phyloP scores from a whole-genome alignment of 1,140 invertebrate species.

The Hesperophylax magnus region DNA sequence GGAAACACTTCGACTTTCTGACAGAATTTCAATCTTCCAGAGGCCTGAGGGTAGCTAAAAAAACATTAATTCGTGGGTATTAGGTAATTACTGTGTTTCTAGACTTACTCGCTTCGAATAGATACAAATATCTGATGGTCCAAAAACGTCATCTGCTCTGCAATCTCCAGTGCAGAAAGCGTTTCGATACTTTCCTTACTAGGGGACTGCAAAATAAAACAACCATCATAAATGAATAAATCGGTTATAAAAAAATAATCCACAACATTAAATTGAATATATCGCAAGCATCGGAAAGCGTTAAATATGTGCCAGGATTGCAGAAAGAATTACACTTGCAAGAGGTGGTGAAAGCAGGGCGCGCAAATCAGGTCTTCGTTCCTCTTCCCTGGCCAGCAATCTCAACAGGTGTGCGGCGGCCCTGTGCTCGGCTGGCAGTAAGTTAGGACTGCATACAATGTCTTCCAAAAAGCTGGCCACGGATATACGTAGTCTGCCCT shows the following conservation, averaged over 20 bases:
- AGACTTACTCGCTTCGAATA: conserved; percentile 91
- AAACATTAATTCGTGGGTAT: too few species aligned
- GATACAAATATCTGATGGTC: conserved; percentile 94
- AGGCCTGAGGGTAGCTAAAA: too few species aligned
- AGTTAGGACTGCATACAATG: conserved; percentile 86
- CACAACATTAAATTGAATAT: too few species aligned
- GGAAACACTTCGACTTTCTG: too few species aligned
- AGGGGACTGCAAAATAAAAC: conserved; percentile 74
- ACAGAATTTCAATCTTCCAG: too few species aligned
- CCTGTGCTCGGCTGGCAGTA: conserved; percentile 93
- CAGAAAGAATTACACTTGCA: conserved; percentile 68
- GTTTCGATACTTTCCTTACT: conserved; percentile 90
- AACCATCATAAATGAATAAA: background rate
- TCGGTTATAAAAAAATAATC: too few species aligned
- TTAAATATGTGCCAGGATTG: too few species aligned
- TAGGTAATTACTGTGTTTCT: too few species aligned
- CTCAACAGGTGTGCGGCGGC: conserved; percentile 86
- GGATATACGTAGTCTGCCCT: conserved; percentile 80
- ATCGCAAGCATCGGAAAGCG: too few species aligned
- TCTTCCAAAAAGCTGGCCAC: conserved; percentile 93
- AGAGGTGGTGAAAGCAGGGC: conserved; percentile 80
- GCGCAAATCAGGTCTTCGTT: conserved; percentile 75
- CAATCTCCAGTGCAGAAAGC: conserved; percentile 91
- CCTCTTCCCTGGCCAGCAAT: conserved; percentile 79
- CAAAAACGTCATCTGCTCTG: conserved; percentile 94